Evolutionary conservation across 2,888 invertebrate genomes (phyloP).

Genomic region (Malacosoma neustria): DNA sequence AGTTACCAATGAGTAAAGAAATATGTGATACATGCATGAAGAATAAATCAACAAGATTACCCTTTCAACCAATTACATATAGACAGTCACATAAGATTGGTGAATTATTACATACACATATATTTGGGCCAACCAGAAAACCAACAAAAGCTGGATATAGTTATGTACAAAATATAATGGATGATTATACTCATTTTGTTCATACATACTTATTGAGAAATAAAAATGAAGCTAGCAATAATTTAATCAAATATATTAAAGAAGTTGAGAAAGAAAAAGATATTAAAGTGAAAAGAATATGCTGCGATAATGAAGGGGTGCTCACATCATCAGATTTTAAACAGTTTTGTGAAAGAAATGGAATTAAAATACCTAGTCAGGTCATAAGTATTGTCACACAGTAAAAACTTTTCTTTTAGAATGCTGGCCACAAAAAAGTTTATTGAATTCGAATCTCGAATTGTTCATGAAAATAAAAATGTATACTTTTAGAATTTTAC

Average conservation of each 20-base stretch:
- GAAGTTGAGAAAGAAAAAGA: slow-evolving; percentile 9
- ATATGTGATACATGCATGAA: slow-evolving; percentile 1
- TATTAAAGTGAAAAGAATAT: slow-evolving; percentile 8
- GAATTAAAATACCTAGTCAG: no score
- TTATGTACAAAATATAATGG: slow-evolving; percentile 7
- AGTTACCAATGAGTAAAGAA: slow-evolving; percentile 1
- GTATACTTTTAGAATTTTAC: no score
- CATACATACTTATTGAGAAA: slow-evolving; percentile 9
- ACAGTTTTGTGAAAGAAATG: neutral
- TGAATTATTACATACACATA: slow-evolving; percentile 11
- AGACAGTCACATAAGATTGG: slow-evolving; percentile 4
- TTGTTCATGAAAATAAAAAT: no score
- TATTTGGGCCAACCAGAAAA: slow-evolving; percentile 12
- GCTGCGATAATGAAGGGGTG: slow-evolving; percentile 13
- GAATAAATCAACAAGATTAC: slow-evolving; percentile 1
- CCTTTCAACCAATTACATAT: neutral
- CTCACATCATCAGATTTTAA: slow-evolving; percentile 2
- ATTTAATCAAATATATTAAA: slow-evolving; percentile 12
- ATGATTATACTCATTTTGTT: slow-evolving; percentile 9
- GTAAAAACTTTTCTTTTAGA: no score
- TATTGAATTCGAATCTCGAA: no score
- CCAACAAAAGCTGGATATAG: slow-evolving; percentile 6
- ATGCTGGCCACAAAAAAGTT: no score
- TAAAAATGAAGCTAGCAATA: slow-evolving; percentile 13
- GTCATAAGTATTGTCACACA: no score